Evolutionary conservation across 1,140 invertebrate genomes (phyloP), one percentile per base, ranked within the genome.

Genomic region (Harlomillsia oculata): DNA sequence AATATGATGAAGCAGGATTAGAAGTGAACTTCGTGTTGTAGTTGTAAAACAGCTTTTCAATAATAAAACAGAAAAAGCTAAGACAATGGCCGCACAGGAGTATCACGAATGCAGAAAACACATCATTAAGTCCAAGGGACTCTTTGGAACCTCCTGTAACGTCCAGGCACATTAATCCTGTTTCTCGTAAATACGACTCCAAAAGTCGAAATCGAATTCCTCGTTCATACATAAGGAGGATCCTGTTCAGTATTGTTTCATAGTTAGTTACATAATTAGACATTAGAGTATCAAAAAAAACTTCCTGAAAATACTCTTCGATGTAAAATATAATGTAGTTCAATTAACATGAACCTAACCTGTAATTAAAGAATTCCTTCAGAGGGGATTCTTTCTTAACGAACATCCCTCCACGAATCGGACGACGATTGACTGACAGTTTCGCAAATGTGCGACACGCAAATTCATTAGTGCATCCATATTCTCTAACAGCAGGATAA

Each of bases 301-400:
- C 3, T 39, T 11, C 3, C 14, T 39, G 40, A 14, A 23, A 5
- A 2, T 26, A 28, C 21, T 5, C n/a, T 14, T 21, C 1, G 18
- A 20, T 44, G 23, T 2, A 2, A 1, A 6, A n/a, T 44, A n/a
- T 14, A 13, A 28, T 26, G 14, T 8, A 3, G n/a, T 1, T 20
- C 23, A 0, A n/a, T 40, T 16, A 34, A 40, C 18, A 40, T 16
- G n/a, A 25, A 5, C 18, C 45, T 34, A 20, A 48, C 45, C 30
- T 32, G 25, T 32, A 48, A 48, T 48, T 48, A 20, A 48, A 48
- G 14, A 32, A 32, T 11, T 48, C 45, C n/a, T 48, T 32, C 5
- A 32, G 36, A 4, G 30, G 16, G 4, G 45, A 48, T 2, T 5
- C 11, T 48, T 48, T 48, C n/a, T 16, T 28, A n/a, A 48, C 18